These are phyloP conservation scores for Corythaixoides concolor DNA, from an alignment of 2,113 vertebrate genomes.

Conservation along the genomic window DNA sequence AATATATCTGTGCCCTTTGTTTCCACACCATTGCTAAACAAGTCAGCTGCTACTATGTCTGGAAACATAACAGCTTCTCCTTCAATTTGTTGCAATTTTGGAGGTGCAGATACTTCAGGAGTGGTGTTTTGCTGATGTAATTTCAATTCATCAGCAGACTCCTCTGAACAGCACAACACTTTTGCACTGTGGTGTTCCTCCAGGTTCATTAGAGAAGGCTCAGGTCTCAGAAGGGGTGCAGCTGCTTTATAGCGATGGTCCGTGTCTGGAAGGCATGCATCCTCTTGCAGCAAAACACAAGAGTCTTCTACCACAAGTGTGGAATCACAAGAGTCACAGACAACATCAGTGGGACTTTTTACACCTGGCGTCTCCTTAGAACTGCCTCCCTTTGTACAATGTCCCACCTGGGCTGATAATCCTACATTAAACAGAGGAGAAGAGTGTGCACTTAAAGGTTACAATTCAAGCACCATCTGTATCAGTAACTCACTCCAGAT, in stretches of 20 bases:
- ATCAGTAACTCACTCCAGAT: neutral
- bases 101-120: neutral
- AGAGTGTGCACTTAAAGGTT: neutral
- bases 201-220: neutral
- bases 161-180: neutral
- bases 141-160: neutral
- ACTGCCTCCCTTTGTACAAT: neutral
- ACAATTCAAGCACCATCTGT: neutral
- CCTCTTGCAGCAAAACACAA: neutral
- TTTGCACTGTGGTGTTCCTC: neutral
- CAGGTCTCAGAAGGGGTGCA: neutral
- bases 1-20: neutral
- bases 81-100: neutral
- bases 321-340: neutral
- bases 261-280: neutral
- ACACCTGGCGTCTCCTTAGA: neutral
- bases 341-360: neutral
- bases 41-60: neutral
- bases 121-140: neutral
- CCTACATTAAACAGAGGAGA: constrained; percentile 50
- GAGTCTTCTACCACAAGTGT: neutral
- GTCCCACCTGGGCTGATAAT: neutral
- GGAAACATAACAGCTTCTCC: neutral
- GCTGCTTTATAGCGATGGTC: neutral
- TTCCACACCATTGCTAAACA: neutral